phyloP scores from a whole-genome alignment of 2,797 vertebrate species.

The Carcharodon carcharias region DNA sequence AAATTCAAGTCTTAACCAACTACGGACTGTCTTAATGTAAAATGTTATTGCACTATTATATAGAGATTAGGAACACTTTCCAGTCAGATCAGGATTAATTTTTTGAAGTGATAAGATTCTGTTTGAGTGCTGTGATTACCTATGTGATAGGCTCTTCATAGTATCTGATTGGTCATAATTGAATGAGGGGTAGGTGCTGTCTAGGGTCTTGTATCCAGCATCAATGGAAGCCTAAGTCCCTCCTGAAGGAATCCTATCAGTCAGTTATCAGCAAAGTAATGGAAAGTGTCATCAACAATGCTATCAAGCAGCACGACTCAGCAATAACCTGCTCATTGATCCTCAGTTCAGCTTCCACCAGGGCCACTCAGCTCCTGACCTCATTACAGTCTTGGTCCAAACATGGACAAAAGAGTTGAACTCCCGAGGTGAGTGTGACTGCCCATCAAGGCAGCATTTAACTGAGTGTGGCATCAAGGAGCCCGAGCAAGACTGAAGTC shows the following conservation, averaged over 20 bases:
- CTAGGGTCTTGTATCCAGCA: neutral
- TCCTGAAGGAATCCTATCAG: neutral
- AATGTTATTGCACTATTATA: neutral
- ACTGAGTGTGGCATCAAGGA: too few species aligned
- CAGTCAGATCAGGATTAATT: neutral
- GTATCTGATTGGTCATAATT: neutral
- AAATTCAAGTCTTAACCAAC: neutral
- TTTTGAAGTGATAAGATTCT: neutral
- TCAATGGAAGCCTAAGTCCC: too few species aligned
- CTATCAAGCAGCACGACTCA: too few species aligned
- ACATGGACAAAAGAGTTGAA: too few species aligned
- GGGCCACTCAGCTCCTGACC: too few species aligned
- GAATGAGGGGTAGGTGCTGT: neutral
- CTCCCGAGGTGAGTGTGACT: too few species aligned
- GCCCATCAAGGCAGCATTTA: too few species aligned
- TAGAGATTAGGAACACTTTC: neutral
- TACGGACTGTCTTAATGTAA: neutral
- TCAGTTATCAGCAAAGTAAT: neutral
- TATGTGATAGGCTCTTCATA: neutral
- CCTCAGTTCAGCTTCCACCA: too few species aligned
- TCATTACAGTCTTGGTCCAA: too few species aligned
- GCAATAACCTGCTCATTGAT: too few species aligned
- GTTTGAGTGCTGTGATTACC: neutral
- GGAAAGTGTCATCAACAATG: too few species aligned
- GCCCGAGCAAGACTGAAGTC: too few species aligned